A percentile compares a stretch with the other conserved stretches of the same genome.
phyloP scores from a whole-genome alignment of 2,797 vertebrate genomes.

The Lerista edwardsae region DNA sequence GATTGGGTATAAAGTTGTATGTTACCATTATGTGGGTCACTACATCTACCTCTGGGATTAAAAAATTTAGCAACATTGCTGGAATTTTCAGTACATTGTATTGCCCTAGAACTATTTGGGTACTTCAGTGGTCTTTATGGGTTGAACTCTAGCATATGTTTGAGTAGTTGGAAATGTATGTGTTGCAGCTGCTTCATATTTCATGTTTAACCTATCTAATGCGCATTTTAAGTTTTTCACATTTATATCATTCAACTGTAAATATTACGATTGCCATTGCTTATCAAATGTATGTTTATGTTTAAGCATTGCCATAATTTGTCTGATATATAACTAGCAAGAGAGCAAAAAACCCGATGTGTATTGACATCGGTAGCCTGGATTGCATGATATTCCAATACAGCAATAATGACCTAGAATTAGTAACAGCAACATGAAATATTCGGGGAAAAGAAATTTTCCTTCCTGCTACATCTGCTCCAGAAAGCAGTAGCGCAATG shows the following conservation, averaged over 20 bases:
- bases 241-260: not conserved
- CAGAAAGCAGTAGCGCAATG: not conserved
- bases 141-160: not conserved
- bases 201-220: not conserved
- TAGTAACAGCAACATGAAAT: slow-evolving; percentile 12
- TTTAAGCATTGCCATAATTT: not conserved
- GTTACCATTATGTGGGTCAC: not conserved
- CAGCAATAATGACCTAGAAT: not conserved
- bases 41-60: not conserved
- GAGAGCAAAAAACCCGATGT: accelerated
- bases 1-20: not conserved
- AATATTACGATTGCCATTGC: not conserved
- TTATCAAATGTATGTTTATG: not conserved
- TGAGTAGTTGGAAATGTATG: not conserved
- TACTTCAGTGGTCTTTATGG: not conserved
- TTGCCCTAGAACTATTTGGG: not conserved
- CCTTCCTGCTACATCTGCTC: slow-evolving; percentile 2
- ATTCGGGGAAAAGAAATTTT: slow-evolving; percentile 1
- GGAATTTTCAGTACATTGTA: not conserved
- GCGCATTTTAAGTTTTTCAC: not conserved
- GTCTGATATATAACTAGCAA: not conserved
- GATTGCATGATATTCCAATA: not conserved
- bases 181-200: not conserved
- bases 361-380: not conserved
- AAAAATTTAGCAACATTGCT: no score